phyloP scores from a whole-genome alignment of 2,113 vertebrate species.

The Sorex fumeus region DNA sequence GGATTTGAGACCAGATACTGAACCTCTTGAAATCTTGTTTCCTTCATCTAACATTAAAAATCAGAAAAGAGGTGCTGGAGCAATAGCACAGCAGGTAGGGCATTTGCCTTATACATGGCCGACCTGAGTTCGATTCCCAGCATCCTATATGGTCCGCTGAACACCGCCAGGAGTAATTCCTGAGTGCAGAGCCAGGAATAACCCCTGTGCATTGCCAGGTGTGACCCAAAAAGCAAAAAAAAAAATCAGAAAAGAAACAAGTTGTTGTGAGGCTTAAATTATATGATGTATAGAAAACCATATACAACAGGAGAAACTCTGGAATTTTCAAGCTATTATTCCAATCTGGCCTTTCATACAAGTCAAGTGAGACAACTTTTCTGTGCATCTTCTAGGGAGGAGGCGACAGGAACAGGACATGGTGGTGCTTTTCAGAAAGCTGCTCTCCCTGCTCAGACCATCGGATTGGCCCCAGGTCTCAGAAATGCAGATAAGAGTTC shows the following conservation, averaged over 20 bases:
- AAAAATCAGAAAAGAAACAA: background rate
- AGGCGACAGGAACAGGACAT: background rate
- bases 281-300: background rate
- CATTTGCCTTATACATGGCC: no score
- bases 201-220: no score
- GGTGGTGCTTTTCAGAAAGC: background rate
- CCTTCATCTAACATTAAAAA: background rate
- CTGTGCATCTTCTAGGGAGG: constrained; percentile 40
- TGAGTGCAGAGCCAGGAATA: no score
- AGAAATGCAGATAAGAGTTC: constrained; percentile 45
- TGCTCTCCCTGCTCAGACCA: constrained; percentile 30
- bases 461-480: background rate
- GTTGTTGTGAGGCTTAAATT: background rate
- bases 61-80: background rate
- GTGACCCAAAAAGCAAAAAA: no score
- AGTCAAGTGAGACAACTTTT: constrained; percentile 29
- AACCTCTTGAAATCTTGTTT: background rate
- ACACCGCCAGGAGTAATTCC: no score
- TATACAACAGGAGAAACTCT: background rate
- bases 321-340: background rate
- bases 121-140: no score
- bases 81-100: no score
- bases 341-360: constrained; percentile 33
- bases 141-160: no score
- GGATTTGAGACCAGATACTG: background rate